Percentiles rank a stretch among this genome's conserved stretches.
Evolutionary conservation across 1,140 invertebrate genomes (phyloP).

Genomic region (Lepidurus packardi): DNA sequence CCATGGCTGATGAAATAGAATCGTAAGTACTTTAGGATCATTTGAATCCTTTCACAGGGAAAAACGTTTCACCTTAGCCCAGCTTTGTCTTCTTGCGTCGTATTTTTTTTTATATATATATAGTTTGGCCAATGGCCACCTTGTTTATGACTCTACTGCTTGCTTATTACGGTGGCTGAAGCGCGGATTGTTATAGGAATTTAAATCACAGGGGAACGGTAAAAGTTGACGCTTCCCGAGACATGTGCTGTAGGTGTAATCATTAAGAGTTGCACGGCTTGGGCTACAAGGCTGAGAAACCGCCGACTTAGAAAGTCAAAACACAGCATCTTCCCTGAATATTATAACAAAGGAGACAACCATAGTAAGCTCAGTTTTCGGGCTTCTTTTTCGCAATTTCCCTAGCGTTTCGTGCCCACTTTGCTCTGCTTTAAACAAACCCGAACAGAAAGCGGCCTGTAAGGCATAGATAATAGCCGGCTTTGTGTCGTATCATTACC

Average conservation of each 20-base stretch:
- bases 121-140: background rate
- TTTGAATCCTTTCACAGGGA: background rate
- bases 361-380: background rate
- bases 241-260: background rate
- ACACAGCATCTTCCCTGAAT: background rate
- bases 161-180: background rate
- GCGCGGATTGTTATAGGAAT: constrained; percentile 8
- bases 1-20: background rate
- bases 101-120: background rate
- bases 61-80: too few species aligned
- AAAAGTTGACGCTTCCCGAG: background rate
- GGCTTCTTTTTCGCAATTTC: too few species aligned
- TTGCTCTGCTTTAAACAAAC: too few species aligned
- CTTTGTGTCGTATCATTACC: too few species aligned
- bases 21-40: background rate
- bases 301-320: background rate
- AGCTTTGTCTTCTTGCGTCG: too few species aligned
- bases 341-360: background rate
- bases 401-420: too few species aligned
- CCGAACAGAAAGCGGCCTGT: too few species aligned
- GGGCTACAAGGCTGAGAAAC: background rate
- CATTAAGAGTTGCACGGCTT: background rate
- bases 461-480: too few species aligned
- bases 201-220: constrained; percentile 6
- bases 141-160: constrained; percentile 1